phyloP scores from a whole-genome alignment of 2,113 vertebrate species.

The Marcusenius ussheri region DNA sequence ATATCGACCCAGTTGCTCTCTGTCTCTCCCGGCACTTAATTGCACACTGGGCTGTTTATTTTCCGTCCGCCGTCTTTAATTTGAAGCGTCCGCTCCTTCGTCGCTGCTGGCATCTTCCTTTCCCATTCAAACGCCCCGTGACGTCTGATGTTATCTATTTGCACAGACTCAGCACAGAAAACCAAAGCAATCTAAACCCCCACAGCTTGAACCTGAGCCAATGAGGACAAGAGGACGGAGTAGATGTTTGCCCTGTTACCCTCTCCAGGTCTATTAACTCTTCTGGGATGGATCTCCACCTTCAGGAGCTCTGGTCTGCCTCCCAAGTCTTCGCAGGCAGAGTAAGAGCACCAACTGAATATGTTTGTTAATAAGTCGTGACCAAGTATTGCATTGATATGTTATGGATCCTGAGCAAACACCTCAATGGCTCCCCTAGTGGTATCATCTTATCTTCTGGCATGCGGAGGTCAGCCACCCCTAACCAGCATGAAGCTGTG shows the following conservation, averaged over 20 bases:
- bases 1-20: not conserved
- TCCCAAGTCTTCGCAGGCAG: not conserved
- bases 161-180: not conserved
- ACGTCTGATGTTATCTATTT: constrained; percentile 9
- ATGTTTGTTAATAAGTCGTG: not conserved
- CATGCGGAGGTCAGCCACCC: not conserved
- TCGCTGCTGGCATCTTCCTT: not conserved
- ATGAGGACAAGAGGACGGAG: not conserved
- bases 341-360: not conserved
- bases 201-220: not conserved
- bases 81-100: constrained; percentile 18
- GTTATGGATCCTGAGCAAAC: not conserved
- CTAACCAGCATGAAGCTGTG: not conserved
- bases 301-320: not conserved
- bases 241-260: not conserved
- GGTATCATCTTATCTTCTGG: not conserved
- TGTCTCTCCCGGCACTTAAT: constrained; percentile 27
- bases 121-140: not conserved
- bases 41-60: constrained; percentile 22
- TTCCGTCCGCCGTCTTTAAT: constrained; percentile 23
- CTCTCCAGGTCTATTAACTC: not conserved
- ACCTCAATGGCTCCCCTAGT: not conserved
- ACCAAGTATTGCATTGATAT: not conserved
- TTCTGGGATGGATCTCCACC: not conserved
- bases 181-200: not conserved